Base-by-base conservation (phyloP, 1,140 invertebrate species). In the Pseudobourletiella spinata region DNA sequence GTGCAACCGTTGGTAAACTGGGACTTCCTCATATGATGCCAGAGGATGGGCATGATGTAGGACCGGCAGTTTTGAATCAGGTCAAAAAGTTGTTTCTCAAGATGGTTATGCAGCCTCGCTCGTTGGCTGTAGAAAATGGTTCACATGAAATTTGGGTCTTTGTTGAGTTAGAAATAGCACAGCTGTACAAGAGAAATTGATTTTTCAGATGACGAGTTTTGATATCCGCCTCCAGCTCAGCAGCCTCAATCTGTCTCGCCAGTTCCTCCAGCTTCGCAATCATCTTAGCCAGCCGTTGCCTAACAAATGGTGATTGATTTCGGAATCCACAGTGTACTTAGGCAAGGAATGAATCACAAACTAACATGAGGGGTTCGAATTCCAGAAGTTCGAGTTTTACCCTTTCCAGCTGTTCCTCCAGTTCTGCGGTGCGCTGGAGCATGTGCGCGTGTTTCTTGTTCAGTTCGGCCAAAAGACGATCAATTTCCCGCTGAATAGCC, bases 151-250 rank as follows among this genome's bases (percentile, higher is more conserved):
- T 25, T 14, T 20, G 11, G 35, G 11, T 42, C 51, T 26, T 18
- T 4, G 11, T 28, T n/a, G 32, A 59, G 25, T 58, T 60, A 14
- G 11, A 35, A 6, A 24, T 59, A 58, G 56, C n/a, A n/a, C n/a
- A n/a, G n/a, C n/a, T 22, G 44, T 63, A 66, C 65, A 15, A 20
- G 15, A 66, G 30, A 48, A 58, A 66, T 57, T 66, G 65, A 51
- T 66, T 66, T 35, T 57, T 59, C n/a, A 66, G 35, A 35, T 63
- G 56, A 3, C 65, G 44, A 1, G 59, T 66, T 51, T 66, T 66
- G n/a, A 63, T 46, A 28, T 63, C 48, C 6, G 60, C 65, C 18
- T 66, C 65, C 39, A 62, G 30, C 39, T 62, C 54, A 14, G 61
- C 55, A 18, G 60, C 60, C 26, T 54, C 59, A 28, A 66, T 66